Evolutionary conservation across 1,140 invertebrate species (phyloP).

Genomic region (Anadara kagoshimensis): DNA sequence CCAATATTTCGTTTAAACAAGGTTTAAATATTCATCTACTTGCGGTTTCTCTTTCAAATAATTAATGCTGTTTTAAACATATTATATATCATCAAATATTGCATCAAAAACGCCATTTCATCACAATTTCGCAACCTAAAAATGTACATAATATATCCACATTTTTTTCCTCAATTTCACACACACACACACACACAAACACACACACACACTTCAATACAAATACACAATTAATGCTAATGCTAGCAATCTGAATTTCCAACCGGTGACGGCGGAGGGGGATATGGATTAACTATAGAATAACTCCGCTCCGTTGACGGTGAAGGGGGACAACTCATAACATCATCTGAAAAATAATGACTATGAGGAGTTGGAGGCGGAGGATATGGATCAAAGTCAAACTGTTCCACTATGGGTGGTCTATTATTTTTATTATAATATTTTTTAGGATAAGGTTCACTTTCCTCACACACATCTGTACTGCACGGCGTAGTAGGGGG

Average conservation of each 20-base stretch:
- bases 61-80: too few relatives aligned
- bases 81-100: too few relatives aligned
- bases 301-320: conserved; percentile 82
- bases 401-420: conserved; percentile 73
- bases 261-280: conserved; percentile 81
- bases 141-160: background rate
- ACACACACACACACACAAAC: background rate
- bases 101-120: too few relatives aligned
- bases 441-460: conserved; percentile 67
- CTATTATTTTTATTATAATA: conserved; percentile 53
- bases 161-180: background rate
- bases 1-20: too few relatives aligned
- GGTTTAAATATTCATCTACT: too few relatives aligned
- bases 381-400: conserved; percentile 82
- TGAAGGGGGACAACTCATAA: conserved; percentile 81
- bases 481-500: conserved; percentile 95
- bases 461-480: conserved; percentile 93
- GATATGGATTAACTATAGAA: conserved; percentile 79
- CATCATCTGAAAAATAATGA: conserved; percentile 80
- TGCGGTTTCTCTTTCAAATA: too few relatives aligned
- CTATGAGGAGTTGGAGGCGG: conserved; percentile 88
- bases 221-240: background rate
- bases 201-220: background rate
- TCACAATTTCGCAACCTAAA: background rate
- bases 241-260: conserved; percentile 69